These are phyloP conservation scores for Fistularia tabacaria DNA, from an alignment of 2,797 vertebrate species.

Conservation along the genomic window DNA sequence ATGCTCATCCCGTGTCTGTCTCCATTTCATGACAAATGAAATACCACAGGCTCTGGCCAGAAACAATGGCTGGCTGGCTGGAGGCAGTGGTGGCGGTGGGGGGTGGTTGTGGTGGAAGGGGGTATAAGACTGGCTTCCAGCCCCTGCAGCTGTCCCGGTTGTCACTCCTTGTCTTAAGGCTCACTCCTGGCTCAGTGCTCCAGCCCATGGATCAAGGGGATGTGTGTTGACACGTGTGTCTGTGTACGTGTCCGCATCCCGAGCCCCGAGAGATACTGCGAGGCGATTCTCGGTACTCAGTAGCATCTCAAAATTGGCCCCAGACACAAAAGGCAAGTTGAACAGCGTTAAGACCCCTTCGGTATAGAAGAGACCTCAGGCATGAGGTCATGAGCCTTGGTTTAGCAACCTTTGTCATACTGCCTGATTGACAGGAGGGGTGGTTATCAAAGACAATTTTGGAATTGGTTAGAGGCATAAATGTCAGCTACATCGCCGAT, in stretches of 20 bases:
- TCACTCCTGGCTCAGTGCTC: conserved; percentile 68
- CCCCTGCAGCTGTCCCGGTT: conserved; percentile 77
- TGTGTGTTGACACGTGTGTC: conserved; percentile 29
- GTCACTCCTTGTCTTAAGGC: conserved; percentile 81
- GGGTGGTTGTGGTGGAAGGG: conserved; percentile 20
- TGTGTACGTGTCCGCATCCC: conserved; percentile 24
- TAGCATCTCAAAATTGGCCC: conserved; percentile 56
- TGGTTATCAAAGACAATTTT: conserved; percentile 61
- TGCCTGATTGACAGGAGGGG: conserved; percentile 60
- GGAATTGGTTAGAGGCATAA: conserved; percentile 41
- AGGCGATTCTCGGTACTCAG: conserved; percentile 45
- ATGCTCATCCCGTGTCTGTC: conserved; percentile 61
- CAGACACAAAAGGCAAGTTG: conserved; percentile 68
- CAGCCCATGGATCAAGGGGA: conserved; percentile 66
- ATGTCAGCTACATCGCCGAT: conserved; percentile 28
- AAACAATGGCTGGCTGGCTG: conserved; percentile 67
- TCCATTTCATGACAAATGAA: conserved; percentile 81
- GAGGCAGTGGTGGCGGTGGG: conserved; percentile 39
- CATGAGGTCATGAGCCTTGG: conserved; percentile 70
- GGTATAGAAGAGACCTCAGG: conserved; percentile 57
- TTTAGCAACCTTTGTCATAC: conserved; percentile 69
- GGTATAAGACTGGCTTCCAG: conserved; percentile 64
- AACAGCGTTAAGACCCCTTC: conserved; percentile 70
- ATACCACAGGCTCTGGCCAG: conserved; percentile 71
- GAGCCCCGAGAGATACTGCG: conserved; percentile 40